A percentile compares a stretch with the other conserved stretches of the same genome.
Conservation (phyloP, 2,797 vertebrate genomes). For the Falco berigora region DNA sequence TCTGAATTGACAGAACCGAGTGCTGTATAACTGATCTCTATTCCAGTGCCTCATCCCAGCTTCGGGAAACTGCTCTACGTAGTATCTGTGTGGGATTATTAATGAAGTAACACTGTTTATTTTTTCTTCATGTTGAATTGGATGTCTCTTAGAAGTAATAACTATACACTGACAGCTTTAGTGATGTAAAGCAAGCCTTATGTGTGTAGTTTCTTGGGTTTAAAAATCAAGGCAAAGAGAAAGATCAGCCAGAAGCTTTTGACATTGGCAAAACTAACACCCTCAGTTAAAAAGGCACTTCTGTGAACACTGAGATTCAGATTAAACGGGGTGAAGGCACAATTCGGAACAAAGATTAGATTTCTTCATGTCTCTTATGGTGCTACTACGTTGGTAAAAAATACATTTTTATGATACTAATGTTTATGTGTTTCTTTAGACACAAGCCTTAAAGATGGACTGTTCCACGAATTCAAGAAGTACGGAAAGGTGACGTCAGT, state of each 20-base stretch:
- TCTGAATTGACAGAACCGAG: neutral
- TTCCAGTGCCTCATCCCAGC: neutral
- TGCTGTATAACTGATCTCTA: neutral
- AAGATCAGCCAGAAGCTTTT: neutral
- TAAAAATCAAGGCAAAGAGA: neutral
- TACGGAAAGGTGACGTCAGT: conserved; percentile 98
- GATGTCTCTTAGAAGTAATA: neutral
- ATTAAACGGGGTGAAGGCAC: neutral
- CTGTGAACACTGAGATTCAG: neutral
- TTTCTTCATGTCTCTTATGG: neutral
- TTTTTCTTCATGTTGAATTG: neutral
- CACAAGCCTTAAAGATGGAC: conserved; percentile 98
- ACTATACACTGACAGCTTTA: accelerated
- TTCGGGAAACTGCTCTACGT: neutral
- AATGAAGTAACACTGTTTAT: neutral
- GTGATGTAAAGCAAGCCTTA: neutral
- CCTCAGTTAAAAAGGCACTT: neutral
- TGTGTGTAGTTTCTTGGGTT: neutral
- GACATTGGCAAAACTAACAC: neutral
- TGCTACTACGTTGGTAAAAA: neutral
- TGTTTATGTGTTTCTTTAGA: conserved; percentile 72
- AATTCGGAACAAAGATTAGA: neutral
- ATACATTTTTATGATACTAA: neutral
- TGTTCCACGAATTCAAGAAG: conserved; percentile 99
- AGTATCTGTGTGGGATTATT: neutral